Evolutionary conservation across 1,140 invertebrate species (phyloP).

Genomic region (Solenopsis fugax): DNA sequence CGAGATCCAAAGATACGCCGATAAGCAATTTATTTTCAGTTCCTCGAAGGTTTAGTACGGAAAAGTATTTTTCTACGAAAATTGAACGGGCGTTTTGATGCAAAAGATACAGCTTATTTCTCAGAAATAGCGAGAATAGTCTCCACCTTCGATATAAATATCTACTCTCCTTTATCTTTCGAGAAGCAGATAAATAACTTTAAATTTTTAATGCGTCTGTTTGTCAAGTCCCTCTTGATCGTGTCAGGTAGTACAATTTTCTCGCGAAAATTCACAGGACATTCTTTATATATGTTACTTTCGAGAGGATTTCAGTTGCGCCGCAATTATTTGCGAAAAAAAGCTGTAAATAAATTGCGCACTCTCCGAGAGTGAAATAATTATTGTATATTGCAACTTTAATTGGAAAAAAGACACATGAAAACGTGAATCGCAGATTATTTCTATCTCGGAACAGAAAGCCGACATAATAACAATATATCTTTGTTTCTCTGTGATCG

Average conservation of each 20-base stretch:
- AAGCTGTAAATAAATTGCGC: conserved; percentile 11
- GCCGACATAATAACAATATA: neutral
- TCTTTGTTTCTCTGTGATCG: conserved; percentile 42
- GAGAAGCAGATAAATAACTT: neutral
- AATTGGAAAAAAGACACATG: conserved; percentile 14
- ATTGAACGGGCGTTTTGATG: conserved; percentile 13
- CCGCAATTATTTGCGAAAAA: neutral
- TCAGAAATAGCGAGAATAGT: neutral
- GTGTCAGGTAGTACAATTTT: neutral
- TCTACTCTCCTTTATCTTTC: neutral
- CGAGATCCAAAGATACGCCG: neutral
- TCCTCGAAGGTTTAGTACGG: neutral
- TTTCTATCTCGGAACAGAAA: conserved; percentile 2
- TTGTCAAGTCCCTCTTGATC: neutral
- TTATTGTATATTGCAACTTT: conserved; percentile 24
- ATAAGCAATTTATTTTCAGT: conserved; percentile 52
- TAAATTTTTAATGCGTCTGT: neutral
- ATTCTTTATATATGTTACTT: neutral
- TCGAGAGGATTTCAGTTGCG: neutral
- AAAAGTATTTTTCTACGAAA: conserved; percentile 42
- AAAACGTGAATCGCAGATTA: neutral
- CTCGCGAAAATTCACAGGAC: neutral
- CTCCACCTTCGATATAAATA: conserved; percentile 6
- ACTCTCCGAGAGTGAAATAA: neutral
- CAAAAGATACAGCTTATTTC: conserved; percentile 32